Percentiles rank a stretch among this genome's conserved stretches.
These are phyloP conservation scores for Heliconius congener DNA, from an alignment of 1,140 invertebrate species.

Conservation along the genomic window DNA sequence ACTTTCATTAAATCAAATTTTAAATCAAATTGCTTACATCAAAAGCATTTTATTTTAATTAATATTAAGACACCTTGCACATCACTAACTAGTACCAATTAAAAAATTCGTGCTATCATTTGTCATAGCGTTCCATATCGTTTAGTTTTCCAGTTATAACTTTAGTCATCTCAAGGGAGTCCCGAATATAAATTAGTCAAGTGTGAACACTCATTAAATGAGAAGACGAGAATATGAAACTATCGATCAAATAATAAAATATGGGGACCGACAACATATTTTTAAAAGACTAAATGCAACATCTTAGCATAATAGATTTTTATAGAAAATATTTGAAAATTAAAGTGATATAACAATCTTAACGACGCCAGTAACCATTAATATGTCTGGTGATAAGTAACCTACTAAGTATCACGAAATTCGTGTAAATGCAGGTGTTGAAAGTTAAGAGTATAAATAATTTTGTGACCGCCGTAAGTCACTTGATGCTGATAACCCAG, in stretches of 20 bases:
- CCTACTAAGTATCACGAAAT: not conserved
- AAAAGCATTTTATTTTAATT: conserved; percentile 21
- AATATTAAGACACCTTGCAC: conserved; percentile 11
- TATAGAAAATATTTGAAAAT: not conserved
- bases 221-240: conserved; percentile 18
- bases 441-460: conserved; percentile 12
- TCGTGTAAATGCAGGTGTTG: conserved; percentile 8
- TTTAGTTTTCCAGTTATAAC: conserved; percentile 63
- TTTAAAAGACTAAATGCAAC: no score
- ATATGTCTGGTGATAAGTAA: conserved; percentile 4
- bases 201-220: conserved; percentile 24
- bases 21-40: conserved; percentile 5
- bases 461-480: conserved; percentile 9
- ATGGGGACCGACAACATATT: no score
- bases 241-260: not conserved
- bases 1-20: not conserved
- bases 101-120: conserved; percentile 46
- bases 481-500: conserved; percentile 4
- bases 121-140: conserved; percentile 53
- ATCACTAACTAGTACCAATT: conserved; percentile 29
- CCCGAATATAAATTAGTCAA: conserved; percentile 34
- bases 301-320: not conserved
- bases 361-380: not conserved
- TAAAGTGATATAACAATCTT: not conserved
- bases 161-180: conserved; percentile 52